Evolutionary conservation across 2,888 invertebrate species (phyloP), one percentile per base, ranked within the genome.

Genomic region (Aporophyla lueneburgensis): DNA sequence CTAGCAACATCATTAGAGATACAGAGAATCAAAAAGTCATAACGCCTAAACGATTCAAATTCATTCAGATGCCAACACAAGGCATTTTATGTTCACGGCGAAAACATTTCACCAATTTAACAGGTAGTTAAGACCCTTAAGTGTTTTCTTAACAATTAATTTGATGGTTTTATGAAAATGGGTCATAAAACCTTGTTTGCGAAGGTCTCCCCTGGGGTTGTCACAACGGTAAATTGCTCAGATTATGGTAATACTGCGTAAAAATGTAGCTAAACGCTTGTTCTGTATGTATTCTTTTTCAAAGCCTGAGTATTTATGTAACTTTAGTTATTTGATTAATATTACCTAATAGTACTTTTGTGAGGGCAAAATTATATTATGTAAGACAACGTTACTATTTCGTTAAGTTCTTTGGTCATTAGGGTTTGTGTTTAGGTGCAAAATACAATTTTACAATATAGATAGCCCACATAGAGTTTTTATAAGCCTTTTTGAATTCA

Each of bases 171-270:
- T 24, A 74, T 21, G 33, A 62, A 62, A 74, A 63, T 80, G 10
- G 53, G 24, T 67, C 24, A 21, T 33, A 68, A 71, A 24, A 24
- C 76, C 3, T 65, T 69, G 74, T 81, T 78, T 74, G 24, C 6
- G 21, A 67, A 49, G 54, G 74, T 63, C 73, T 24, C 70, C 70
- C 71, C 59, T 73, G 46, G 54, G 76, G 69, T 74, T 76, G 76
- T 72, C 49, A 71, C 82, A 81, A 82, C 56, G 80, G 80, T 78
- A 89, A 87, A 88, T 88, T 88, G 83, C 84, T 56, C 56, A 76
- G 85, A 85, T 89, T 86, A 88, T 86, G 88, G 76, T 84, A 87
- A 69, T 69, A 76, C 10, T 56, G 16, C 46, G 21, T n/a, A n/a
- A 19, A 7, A 12, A 10, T 19, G 24, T 24, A 24, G 43, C 9